phyloP scores from a whole-genome alignment of 1,140 invertebrate species.

The Gryllus bimaculatus region DNA sequence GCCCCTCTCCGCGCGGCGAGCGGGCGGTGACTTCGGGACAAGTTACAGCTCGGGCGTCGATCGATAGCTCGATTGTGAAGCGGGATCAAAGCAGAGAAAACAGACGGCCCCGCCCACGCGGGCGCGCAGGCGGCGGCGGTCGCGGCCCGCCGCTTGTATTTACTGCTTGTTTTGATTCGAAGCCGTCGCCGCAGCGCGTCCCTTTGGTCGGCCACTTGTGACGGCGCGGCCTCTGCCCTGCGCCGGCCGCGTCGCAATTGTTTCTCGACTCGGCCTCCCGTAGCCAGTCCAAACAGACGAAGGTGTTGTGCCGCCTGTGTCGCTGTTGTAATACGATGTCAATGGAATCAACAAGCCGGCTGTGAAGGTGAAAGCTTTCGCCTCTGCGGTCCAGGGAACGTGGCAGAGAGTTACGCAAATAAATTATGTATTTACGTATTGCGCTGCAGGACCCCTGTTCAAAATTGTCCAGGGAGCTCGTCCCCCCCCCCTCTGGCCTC shows the following conservation, averaged over 20 bases:
- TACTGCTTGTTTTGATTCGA: slow-evolving; percentile 4
- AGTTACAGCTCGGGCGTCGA: background rate
- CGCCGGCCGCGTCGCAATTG: background rate
- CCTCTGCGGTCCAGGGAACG: background rate
- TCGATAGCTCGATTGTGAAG: background rate
- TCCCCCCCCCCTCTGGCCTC: too few species aligned
- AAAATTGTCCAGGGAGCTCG: too few species aligned
- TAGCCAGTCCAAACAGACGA: background rate
- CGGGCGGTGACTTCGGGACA: background rate
- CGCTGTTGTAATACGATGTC: background rate
- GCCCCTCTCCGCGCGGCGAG: background rate
- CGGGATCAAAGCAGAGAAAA: slow-evolving; percentile 3
- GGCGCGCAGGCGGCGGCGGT: too few species aligned
- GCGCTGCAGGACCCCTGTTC: too few species aligned
- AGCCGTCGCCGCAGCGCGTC: background rate
- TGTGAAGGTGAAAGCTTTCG: background rate
- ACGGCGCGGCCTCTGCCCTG: background rate
- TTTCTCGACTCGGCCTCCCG: background rate
- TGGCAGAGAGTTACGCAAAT: background rate
- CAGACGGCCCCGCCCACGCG: background rate
- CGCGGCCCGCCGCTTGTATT: background rate
- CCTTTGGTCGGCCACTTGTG: background rate
- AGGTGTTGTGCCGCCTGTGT: background rate
- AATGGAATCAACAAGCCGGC: background rate
- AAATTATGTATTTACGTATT: too few species aligned